A percentile compares a stretch with the other conserved stretches of the same genome.
These are phyloP conservation scores for Limosa lapponica DNA, from an alignment of 2,797 vertebrate species.

Conservation along the genomic window DNA sequence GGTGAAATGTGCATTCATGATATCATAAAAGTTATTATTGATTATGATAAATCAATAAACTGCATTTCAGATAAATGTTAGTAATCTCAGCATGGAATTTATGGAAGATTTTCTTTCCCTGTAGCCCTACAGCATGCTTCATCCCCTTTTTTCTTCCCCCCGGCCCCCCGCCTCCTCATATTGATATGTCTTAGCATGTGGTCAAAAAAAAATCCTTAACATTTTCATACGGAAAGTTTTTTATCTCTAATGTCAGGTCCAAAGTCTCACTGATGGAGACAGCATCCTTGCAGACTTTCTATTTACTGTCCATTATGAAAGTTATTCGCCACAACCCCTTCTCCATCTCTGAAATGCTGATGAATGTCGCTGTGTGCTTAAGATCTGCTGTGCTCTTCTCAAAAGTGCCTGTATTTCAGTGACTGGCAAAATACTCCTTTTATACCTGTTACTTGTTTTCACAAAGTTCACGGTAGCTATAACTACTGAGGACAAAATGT, in stretches of 20 bases:
- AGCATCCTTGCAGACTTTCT: not conserved
- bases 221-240: not conserved
- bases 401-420: not conserved
- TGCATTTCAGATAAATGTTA: not conserved
- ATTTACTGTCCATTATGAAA: fast-evolving
- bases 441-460: not conserved
- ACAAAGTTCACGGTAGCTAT: fast-evolving
- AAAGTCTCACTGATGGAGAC: not conserved
- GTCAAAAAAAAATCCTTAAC: not conserved
- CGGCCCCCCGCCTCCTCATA: not conserved
- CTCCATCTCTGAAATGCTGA: not conserved
- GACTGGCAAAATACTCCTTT: not conserved
- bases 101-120: not conserved
- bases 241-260: not conserved
- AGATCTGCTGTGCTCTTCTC: not conserved
- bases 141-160: fast-evolving
- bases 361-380: not conserved
- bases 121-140: fast-evolving
- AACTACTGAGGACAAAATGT: not conserved
- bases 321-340: fast-evolving
- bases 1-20: not conserved
- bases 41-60: conserved; percentile 12
- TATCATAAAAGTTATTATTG: not conserved
- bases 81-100: not conserved
- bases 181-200: not conserved